Conservation (phyloP, 2,888 invertebrate species). For the Lamellibrachia columna region DNA sequence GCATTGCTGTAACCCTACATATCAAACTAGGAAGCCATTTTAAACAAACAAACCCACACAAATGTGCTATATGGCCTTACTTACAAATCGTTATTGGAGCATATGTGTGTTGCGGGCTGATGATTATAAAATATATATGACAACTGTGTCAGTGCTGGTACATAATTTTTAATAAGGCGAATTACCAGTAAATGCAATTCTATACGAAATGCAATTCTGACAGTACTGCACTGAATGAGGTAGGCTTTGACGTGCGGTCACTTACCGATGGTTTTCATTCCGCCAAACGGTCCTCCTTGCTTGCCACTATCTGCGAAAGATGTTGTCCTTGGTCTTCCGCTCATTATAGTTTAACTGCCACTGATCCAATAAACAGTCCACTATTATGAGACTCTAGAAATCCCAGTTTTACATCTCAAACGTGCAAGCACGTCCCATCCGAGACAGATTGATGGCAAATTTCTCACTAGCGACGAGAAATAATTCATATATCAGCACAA, state of each 20-base stretch:
- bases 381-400: constrained; percentile 6
- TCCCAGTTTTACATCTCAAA: constrained; percentile 12
- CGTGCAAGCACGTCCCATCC: constrained; percentile 5
- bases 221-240: constrained; percentile 12
- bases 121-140: background rate
- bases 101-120: background rate
- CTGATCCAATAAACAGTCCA: constrained; percentile 16
- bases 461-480: constrained; percentile 5
- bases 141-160: background rate
- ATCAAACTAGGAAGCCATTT: background rate
- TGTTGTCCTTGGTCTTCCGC: constrained; percentile 4
- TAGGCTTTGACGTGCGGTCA: constrained; percentile 11
- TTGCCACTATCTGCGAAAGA: constrained; percentile 16
- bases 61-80: background rate
- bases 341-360: constrained; percentile 10
- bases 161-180: background rate
- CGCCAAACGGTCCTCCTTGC: constrained; percentile 12
- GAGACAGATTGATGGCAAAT: constrained; percentile 9
- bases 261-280: constrained; percentile 16
- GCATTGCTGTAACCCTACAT: background rate
- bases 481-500: background rate
- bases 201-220: background rate
- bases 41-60: constrained; percentile 6
- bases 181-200: background rate
- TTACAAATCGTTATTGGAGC: background rate